Base-by-base conservation (phyloP, 2,113 vertebrate genomes). In the Stictonetta naevosa region DNA sequence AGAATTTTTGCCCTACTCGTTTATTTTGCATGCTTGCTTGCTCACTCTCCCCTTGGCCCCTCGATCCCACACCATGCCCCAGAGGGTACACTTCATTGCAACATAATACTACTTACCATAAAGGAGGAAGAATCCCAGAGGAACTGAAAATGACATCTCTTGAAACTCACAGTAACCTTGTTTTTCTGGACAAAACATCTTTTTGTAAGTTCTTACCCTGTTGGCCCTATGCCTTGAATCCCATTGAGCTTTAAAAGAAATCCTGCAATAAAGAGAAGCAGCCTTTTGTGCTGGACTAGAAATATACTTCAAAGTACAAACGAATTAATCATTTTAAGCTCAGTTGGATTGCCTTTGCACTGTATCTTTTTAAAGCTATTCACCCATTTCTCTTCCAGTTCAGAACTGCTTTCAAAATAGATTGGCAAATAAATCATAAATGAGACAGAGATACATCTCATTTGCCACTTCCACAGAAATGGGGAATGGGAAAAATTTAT, bases 351-450 rank as follows among this genome's bases (percentile, higher is more conserved):
- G 34, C 44, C 63, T 86, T 88, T 36, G 46, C 25, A 55, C 56
- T 91, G 55, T 52, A 13, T 80, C 34, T 50, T 79, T 79, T 79
- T 92, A 69, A 77, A 94, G 66, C 64, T 95, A 77, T 89, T 82
- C 42, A 79, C 22, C 64, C 26, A 18, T 82, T 78, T 79, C n/a
- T 86, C 31, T 79, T 59, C 7, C n/a, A 66, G 36, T 83, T 92
- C 77, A 63, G 53, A 86, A 67, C 31, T 78, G 20, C 64, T 86
- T 95, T 91, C 78, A 80, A 67, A 84, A 60, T 63, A 87, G 52
- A 53, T 71, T 78, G 63, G 74, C 40, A 91, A 86, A 86, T 91
- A 29, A 80, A 74, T 86, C 50, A 66, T 68, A 74, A 56, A 38
- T 71, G 66, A 91, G 28, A 31, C 31, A 69, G 90, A 66, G 20